Evolutionary conservation across 1,140 invertebrate genomes (phyloP).

Genomic region (Phymastichus coffea): DNA sequence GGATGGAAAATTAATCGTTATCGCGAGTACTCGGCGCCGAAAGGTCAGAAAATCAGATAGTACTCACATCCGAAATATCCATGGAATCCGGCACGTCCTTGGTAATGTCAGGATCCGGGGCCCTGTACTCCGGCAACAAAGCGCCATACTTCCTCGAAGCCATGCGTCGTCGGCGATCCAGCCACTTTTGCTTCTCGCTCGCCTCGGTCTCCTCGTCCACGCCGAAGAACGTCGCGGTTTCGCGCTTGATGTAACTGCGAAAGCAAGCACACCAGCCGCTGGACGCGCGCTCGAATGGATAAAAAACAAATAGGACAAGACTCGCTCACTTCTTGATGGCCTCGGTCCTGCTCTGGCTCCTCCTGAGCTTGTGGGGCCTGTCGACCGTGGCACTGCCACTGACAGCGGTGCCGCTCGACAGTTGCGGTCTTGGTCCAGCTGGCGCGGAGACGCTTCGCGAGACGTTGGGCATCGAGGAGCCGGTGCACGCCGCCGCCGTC

Average conservation of each 20-base stretch:
- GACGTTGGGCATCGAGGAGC: constrained; percentile 24
- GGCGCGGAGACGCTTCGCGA: constrained; percentile 48
- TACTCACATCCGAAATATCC: constrained; percentile 48
- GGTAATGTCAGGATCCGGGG: constrained; percentile 63
- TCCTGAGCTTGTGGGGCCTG: constrained; percentile 41
- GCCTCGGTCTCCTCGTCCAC: constrained; percentile 72
- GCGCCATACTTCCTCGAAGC: constrained; percentile 70
- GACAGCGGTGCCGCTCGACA: constrained; percentile 37
- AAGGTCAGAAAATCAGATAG: not conserved
- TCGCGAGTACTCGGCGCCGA: too few species aligned
- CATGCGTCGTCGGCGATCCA: constrained; percentile 71
- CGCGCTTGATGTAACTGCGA: constrained; percentile 68
- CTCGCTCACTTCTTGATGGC: constrained; percentile 47
- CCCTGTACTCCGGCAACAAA: constrained; percentile 61
- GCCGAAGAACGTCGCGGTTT: constrained; percentile 78
- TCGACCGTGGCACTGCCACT: constrained; percentile 47
- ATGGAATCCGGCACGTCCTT: constrained; percentile 56
- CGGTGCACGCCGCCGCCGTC: constrained; percentile 41
- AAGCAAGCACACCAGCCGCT: too few species aligned
- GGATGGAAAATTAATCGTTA: too few species aligned
- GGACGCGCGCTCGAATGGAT: too few species aligned
- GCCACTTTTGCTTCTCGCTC: constrained; percentile 70
- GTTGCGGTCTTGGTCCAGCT: constrained; percentile 40
- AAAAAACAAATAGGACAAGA: not conserved
- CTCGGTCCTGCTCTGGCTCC: constrained; percentile 50